These are phyloP conservation scores for Antrozous pallidus DNA, from an alignment of 2,797 vertebrate species.

Conservation along the genomic window DNA sequence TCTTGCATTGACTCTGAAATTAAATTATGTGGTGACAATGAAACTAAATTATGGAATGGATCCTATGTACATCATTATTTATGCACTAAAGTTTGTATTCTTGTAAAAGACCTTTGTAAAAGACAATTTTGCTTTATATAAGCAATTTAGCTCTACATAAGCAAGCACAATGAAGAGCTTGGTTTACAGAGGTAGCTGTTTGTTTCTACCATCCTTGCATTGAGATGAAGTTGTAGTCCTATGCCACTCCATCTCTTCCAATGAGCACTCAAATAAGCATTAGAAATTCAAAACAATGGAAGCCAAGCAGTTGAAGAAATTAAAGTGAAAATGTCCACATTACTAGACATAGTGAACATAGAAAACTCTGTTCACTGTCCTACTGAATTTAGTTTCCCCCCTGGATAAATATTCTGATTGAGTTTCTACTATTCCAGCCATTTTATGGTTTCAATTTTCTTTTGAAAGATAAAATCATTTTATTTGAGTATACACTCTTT, in stretches of 20 bases:
- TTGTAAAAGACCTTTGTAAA: not conserved
- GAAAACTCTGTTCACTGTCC: not conserved
- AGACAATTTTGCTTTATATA: constrained; percentile 24
- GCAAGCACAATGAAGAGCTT: not conserved
- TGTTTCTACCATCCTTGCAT: not conserved
- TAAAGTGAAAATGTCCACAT: constrained; percentile 16
- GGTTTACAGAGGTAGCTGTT: not conserved
- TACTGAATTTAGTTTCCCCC: not conserved
- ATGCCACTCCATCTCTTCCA: not conserved
- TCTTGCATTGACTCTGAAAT: not conserved
- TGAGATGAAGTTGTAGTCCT: constrained; percentile 20
- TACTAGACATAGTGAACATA: not conserved
- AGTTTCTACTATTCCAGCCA: not conserved
- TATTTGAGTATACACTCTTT: not conserved
- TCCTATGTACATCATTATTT: not conserved
- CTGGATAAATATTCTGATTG: not conserved
- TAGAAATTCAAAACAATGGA: constrained; percentile 6
- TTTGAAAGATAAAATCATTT: constrained; percentile 18
- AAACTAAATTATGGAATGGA: not conserved
- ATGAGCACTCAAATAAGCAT: not conserved
- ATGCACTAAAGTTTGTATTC: not conserved
- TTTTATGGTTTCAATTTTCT: constrained; percentile 6
- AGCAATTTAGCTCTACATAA: constrained; percentile 48
- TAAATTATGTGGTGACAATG: not conserved
- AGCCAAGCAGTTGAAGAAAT: constrained; percentile 12